Conservation (phyloP, 2,888 invertebrate genomes). For the Drosophila rubida region DNA sequence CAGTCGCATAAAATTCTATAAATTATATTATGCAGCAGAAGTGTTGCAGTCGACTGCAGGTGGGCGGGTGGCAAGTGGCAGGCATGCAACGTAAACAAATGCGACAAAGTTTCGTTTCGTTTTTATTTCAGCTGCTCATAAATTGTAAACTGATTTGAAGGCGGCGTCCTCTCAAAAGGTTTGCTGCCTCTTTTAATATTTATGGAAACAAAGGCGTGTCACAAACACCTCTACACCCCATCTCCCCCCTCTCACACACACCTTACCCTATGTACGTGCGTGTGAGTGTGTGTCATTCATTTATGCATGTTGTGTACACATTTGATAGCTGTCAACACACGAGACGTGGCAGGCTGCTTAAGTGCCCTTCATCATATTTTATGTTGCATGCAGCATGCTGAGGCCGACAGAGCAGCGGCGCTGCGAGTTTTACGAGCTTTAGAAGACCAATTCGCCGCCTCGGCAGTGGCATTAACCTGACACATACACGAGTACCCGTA, state of each 20-base stretch:
- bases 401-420: constrained; percentile 4
- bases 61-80: not conserved
- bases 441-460: constrained; percentile 65
- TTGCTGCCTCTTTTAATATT: constrained; percentile 67
- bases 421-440: constrained; percentile 61
- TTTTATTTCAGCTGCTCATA: constrained; percentile 43
- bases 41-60: constrained; percentile 6
- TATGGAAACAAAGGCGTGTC: constrained; percentile 68
- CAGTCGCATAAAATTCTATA: constrained; percentile 49
- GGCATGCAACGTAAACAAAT: constrained; percentile 54
- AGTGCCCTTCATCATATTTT: constrained; percentile 77
- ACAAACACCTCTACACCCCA: constrained; percentile 19
- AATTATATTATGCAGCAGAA: constrained; percentile 42
- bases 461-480: constrained; percentile 55
- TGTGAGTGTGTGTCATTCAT: constrained; percentile 61
- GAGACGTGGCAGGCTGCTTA: constrained; percentile 56
- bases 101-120: constrained; percentile 38
- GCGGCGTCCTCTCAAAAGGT: constrained; percentile 40
- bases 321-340: constrained; percentile 73
- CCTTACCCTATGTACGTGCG: not conserved
- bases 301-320: constrained; percentile 72
- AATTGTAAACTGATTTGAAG: constrained; percentile 51
- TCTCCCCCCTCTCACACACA: constrained; percentile 9
- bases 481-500: constrained; percentile 23
- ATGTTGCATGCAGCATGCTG: constrained; percentile 59